phyloP scores from a whole-genome alignment of 2,797 vertebrate species.

The Philypnodon macrostomus region DNA sequence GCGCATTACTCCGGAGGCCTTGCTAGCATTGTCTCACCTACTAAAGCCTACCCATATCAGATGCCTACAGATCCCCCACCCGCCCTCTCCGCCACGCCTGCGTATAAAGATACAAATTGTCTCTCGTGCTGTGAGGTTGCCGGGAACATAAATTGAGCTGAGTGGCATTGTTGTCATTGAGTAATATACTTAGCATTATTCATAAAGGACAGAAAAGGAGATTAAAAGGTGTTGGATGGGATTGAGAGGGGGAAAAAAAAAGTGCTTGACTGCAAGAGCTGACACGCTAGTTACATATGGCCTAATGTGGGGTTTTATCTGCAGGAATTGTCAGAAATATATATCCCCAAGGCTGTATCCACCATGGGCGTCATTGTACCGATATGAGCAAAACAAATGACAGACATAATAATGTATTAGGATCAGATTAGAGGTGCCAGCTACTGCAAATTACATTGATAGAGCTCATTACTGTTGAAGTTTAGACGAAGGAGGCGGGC shows the following conservation, averaged over 20 bases:
- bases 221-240: slow-evolving; percentile 69
- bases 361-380: slow-evolving; percentile 64
- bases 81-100: slow-evolving; percentile 62
- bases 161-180: slow-evolving; percentile 76
- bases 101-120: slow-evolving; percentile 81
- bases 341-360: slow-evolving; percentile 65
- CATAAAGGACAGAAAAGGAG: slow-evolving; percentile 67
- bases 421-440: slow-evolving; percentile 38
- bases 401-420: slow-evolving; percentile 52
- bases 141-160: slow-evolving; percentile 78
- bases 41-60: slow-evolving; percentile 73
- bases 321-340: slow-evolving; percentile 69
- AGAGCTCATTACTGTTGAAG: slow-evolving; percentile 24
- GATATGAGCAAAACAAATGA: slow-evolving; percentile 75
- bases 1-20: slow-evolving; percentile 64
- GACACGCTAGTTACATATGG: slow-evolving; percentile 72
- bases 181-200: slow-evolving; percentile 82
- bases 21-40: slow-evolving; percentile 66
- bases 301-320: slow-evolving; percentile 70
- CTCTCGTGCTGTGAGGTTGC: slow-evolving; percentile 66
- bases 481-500: slow-evolving; percentile 34
- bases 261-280: slow-evolving; percentile 57
- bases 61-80: slow-evolving; percentile 70
- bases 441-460: slow-evolving; percentile 29
- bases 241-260: slow-evolving; percentile 32